phyloP scores from a whole-genome alignment of 2,797 vertebrate genomes.

The Brachyrhaphis roseni region DNA sequence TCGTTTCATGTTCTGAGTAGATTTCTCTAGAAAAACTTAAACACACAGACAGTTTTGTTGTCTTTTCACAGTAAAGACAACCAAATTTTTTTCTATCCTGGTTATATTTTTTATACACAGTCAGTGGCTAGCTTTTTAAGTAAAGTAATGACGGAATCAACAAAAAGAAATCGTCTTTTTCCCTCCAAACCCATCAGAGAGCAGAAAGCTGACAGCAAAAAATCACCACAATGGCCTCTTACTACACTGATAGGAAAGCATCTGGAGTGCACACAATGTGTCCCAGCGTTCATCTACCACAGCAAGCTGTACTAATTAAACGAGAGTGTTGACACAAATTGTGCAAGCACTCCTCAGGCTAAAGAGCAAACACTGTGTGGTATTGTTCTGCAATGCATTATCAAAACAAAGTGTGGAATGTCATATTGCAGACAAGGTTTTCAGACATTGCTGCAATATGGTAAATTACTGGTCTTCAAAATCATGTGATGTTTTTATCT shows the following conservation, averaged over 20 bases:
- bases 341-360: constrained; percentile 4
- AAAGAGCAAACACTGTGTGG: constrained; percentile 6
- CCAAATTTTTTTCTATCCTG: not conserved
- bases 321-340: not conserved
- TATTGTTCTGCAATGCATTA: constrained; percentile 5
- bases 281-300: constrained; percentile 3
- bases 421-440: not conserved
- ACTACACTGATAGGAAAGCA: constrained; percentile 1
- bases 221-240: constrained; percentile 8
- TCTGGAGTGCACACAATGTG: constrained; percentile 1
- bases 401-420: constrained; percentile 5
- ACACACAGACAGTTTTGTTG: too few species aligned
- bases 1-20: not conserved
- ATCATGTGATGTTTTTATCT: not conserved
- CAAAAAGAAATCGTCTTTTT: not conserved
- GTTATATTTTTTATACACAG: not conserved
- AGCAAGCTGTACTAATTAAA: constrained; percentile 11
- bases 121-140: not conserved
- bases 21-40: not conserved
- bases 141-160: constrained; percentile 1
- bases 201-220: not conserved
- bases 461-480: not conserved
- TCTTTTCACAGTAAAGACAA: not conserved
- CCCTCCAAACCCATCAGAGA: not conserved
- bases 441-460: not conserved